Base-by-base conservation (phyloP, 2,113 vertebrate species). In the Solenodon paradoxus region DNA sequence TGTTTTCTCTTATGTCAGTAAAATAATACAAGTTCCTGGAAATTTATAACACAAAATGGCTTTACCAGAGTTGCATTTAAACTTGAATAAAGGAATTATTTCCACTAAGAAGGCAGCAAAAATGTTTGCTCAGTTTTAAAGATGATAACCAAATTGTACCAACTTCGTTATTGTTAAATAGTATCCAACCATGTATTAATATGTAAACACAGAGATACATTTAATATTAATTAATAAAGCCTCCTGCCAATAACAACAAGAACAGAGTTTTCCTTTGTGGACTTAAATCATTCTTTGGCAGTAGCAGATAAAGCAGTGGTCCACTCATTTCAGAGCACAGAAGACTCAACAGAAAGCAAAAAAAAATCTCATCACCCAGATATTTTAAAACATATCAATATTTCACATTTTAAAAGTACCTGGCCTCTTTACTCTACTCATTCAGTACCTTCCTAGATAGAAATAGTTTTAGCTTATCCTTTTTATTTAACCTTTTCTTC, bases 261-360 rank as follows among this genome's bases (percentile, higher is more conserved):
- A 95, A 95, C 94, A 96, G 93, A n/a, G 96, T 95, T 97, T 97
- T 97, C 96, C 95, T 98, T 97, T 97, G 92, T 71, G 95, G 97
- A 59, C 40, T 64, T 61, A 96, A 97, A 97, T 96, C 96, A 97
- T 96, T 98, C 97, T 98, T 94, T 88, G 94, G 96, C 96, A 97
- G 92, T 97, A 63, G 96, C 68, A 92, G 96, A 97, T 98, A 95
- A 97, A 98, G 95, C 95, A 94, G 92, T 90, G 92, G 74, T 88
- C 88, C 77, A 92, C 83, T 61, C 66, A 89, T 83, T 90, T 89
- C 86, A 93, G 71, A 95, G 90, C 75, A 0, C 86, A 96, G 94
- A 94, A 88, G 88, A 82, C 6, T 26, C n/a, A 19, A 20, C 49
- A 68, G 45, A 12, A 89, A 88, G 68, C 64, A 13, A 92, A 85